Evolutionary conservation across 2,113 vertebrate genomes (phyloP).

Genomic region (Fulica atra): DNA sequence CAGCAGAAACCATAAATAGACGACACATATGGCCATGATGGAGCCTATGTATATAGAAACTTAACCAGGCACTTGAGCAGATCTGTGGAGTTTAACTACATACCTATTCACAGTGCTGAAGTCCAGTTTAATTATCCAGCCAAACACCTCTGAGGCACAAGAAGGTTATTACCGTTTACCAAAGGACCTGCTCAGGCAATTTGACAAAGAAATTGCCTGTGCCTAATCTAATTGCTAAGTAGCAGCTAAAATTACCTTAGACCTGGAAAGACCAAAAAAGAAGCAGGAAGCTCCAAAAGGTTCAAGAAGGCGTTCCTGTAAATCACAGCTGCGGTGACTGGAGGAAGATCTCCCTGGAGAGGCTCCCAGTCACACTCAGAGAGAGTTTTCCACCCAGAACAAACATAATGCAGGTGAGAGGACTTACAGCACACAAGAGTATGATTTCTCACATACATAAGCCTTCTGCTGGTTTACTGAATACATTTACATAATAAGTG

Average conservation of each 20-base stretch:
- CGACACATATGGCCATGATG: background rate
- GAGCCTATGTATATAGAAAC: background rate
- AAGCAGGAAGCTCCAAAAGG: constrained; percentile 1
- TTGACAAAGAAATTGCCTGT: constrained; percentile 22
- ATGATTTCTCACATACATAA: constrained; percentile 6
- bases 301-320: constrained; percentile 21
- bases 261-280: background rate
- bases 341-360: background rate
- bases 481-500: constrained; percentile 29
- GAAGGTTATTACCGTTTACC: background rate
- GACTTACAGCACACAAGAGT: background rate
- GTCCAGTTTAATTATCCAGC: constrained; percentile 1
- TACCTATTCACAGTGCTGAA: background rate
- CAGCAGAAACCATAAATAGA: background rate
- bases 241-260: constrained; percentile 39
- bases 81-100: background rate
- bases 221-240: constrained; percentile 35
- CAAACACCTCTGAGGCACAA: background rate
- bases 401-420: constrained; percentile 13
- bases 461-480: background rate
- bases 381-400: background rate
- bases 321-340: background rate
- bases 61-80: background rate
- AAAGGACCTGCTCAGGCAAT: constrained; percentile 5
- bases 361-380: background rate